Conservation (phyloP, 2,113 vertebrate genomes). For the Anguilla japonica region DNA sequence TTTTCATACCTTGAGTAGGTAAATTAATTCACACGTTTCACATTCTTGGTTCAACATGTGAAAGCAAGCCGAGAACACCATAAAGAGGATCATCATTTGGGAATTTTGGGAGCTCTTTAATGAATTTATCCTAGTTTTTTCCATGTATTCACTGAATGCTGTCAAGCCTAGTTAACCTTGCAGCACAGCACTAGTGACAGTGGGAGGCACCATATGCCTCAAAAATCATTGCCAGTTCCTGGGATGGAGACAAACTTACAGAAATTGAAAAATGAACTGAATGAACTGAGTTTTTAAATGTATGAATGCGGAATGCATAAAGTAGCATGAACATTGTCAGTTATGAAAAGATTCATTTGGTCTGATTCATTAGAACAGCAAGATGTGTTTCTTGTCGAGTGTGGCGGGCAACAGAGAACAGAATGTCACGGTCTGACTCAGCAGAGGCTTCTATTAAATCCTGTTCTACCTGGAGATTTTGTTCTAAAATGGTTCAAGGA, state of each 20-base stretch:
- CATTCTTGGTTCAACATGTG: neutral
- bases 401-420: neutral
- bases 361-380: neutral
- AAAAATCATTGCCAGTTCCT: neutral
- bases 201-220: neutral
- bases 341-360: neutral
- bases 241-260: neutral
- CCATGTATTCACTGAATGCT: neutral
- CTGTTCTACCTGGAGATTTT: neutral
- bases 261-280: too few species aligned
- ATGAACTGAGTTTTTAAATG: too few species aligned
- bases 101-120: neutral
- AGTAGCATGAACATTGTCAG: neutral
- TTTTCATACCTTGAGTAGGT: neutral
- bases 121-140: neutral
- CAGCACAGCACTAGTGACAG: neutral
- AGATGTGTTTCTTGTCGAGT: neutral
- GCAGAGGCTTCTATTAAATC: neutral
- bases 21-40: neutral
- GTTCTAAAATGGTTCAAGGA: neutral
- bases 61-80: neutral
- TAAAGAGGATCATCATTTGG: too few species aligned
- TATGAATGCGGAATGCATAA: neutral
- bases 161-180: neutral
- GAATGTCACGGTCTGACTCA: neutral